These are phyloP conservation scores for Protobothrops flavoviridis DNA, from an alignment of 2,113 vertebrate genomes.

Conservation along the genomic window DNA sequence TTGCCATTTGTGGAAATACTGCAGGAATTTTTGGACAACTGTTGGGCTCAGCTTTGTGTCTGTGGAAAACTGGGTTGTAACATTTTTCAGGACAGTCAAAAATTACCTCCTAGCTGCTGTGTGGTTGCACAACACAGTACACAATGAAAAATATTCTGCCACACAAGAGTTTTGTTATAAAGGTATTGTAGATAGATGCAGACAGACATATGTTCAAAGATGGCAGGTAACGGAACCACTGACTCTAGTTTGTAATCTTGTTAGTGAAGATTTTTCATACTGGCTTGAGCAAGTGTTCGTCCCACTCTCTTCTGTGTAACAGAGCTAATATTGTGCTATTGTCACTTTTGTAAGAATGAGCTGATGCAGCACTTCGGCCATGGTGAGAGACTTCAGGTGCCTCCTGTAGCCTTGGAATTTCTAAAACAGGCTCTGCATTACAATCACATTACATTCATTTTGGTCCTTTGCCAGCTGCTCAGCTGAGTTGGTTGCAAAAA, in stretches of 20 bases:
- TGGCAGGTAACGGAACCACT: neutral
- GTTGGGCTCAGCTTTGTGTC: neutral
- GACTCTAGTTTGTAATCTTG: neutral
- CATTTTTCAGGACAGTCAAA: neutral
- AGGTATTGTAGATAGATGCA: neutral
- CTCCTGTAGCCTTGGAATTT: too few species aligned
- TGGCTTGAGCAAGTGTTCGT: neutral
- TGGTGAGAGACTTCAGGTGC: neutral
- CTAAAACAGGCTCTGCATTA: neutral
- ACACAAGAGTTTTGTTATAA: neutral
- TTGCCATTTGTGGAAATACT: neutral
- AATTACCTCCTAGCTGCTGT: neutral
- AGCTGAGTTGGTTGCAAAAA: neutral
- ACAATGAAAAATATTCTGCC: neutral
- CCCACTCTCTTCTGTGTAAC: neutral
- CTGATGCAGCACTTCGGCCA: neutral
- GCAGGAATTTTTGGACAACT: neutral
- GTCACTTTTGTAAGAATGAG: neutral
- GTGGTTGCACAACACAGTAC: neutral
- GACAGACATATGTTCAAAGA: neutral
- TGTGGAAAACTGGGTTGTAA: neutral
- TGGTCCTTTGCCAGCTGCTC: neutral
- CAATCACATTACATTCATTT: neutral
- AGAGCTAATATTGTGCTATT: neutral
- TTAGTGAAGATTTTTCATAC: too few species aligned